Base-by-base conservation (phyloP, 2,113 vertebrate genomes). In the Cyanoderma ruficeps region DNA sequence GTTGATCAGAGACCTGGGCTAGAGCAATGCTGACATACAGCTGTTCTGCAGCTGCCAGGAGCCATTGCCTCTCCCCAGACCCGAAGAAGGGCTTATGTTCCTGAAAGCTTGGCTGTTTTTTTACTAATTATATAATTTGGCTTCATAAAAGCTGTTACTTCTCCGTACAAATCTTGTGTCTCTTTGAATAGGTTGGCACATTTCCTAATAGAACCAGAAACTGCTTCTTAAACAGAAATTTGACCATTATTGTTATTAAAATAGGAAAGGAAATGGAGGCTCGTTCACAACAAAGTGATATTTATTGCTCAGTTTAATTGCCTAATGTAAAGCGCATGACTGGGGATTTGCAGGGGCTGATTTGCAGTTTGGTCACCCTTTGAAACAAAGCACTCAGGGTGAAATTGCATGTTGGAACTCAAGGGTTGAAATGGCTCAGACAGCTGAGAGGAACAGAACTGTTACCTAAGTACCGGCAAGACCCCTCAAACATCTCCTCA, bases 71-170 rank as follows among this genome's bases (percentile, higher is more conserved):
- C 81, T 89, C 56, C 74, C 74, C 61, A 82, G 81, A 47, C 28
- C 37, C 12, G 1, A 52, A 57, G 65, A 72, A 93, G 30, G 33
- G 65, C 24, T 88, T 19, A 30, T 67, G 55, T 31, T 79, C 77
- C 71, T 81, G 68, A 81, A 92, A 94, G 72, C 89, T 81, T 23
- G 39, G 41, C 76, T 89, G 76, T 4, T 81, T 93, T 89, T 94
- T 76, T 27, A 52, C 93, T 95, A 92, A 97, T 94, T 94, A 83
- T 60, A 82, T 92, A 84, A 94, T 93, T 94, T 89, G 72, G 76
- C 72, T 75, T 92, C 87, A 89, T 93, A 95, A 95, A 96, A 95
- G 72, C 93, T 81, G 92, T 94, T 96, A 90, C 93, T 60, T 95
- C 91, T 24, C 86, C 44, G 37, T 94, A 94, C 92, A 83, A 92